Conservation (phyloP, 2,797 vertebrate species). For the Apogon hyalosoma region DNA sequence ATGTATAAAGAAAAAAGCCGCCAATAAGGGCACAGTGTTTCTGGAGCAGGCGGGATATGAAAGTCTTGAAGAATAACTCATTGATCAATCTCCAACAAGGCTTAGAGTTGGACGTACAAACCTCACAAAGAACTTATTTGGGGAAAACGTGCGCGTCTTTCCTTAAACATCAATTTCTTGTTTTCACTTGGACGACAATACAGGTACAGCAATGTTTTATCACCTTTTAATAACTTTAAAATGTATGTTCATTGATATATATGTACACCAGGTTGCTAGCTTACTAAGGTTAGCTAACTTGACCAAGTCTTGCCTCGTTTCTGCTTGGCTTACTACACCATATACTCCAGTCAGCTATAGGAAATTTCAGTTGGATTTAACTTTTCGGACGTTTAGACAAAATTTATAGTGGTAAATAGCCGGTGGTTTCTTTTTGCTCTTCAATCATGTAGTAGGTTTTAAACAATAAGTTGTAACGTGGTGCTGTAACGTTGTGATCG, state of each 20-base stretch:
- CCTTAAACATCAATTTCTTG: constrained; percentile 51
- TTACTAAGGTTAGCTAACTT: constrained; percentile 72
- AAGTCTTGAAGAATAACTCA: constrained; percentile 87
- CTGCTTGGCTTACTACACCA: constrained; percentile 22
- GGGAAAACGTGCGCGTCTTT: constrained; percentile 55
- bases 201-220: constrained; percentile 68
- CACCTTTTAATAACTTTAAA: constrained; percentile 43
- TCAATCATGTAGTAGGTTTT: constrained; percentile 1
- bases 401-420: background rate
- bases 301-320: constrained; percentile 67
- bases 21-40: constrained; percentile 64
- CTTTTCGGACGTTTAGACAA: accelerated
- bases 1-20: accelerated
- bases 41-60: constrained; percentile 77
- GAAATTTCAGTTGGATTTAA: background rate
- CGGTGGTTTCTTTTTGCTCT: background rate
- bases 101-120: constrained; percentile 58
- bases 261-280: constrained; percentile 58
- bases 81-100: constrained; percentile 81
- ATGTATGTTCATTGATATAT: constrained; percentile 46
- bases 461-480: constrained; percentile 58
- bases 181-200: constrained; percentile 65
- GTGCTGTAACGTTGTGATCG: constrained; percentile 40
- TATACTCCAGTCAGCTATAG: background rate
- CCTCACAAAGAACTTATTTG: constrained; percentile 55